Base-by-base conservation (phyloP, 2,797 vertebrate species). In the Hyperoplus immaculatus region DNA sequence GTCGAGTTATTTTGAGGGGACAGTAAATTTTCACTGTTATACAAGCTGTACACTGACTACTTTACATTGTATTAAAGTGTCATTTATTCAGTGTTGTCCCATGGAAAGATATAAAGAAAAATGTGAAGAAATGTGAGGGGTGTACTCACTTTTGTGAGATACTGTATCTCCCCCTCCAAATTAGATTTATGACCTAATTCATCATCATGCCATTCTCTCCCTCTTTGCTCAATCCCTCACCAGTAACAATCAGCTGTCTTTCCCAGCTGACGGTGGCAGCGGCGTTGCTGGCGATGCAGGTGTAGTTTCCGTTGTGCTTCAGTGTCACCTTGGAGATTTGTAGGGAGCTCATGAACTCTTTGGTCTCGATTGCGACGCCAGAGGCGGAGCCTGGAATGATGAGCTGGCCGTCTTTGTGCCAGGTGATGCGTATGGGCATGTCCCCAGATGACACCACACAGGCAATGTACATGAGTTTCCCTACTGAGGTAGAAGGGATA, bases 361-460 rank as follows among this genome's bases (percentile, higher is more conserved):
- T 99, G 95, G 98, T 99, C 95, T 99, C 98, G 41, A 99, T 99
- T 53, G 96, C 97, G 83, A 99, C 97, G 1, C 98, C 98, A 0
- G 98, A 97, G 80, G 98, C 96, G 56, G 92, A 92, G 82, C 94
- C 94, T 0, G 97, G 97, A 85, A 99, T 94, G 73, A 99, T 99
- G 91, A 98, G 97, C 87, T 99, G 98, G 8, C 98, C 97, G 0
- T 99, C 98, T 92, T 99, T 99, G 92, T 97, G 96, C 98, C 98
- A 99, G 81, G 97, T 98, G 95, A 99, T 99, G 88, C 97, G 97
- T 93, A 99, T 99, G 89, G 98, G 98, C 98, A 99, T 99, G 95
- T 99, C 98, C 68, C 98, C 98, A 0, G 98, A 99, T 65, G 98
- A 99, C 82, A 99, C 98, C 94, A 99, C 98, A 0, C 98, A 99